Evolutionary conservation across 2,113 vertebrate genomes (phyloP), one percentile per base, ranked within the genome.

Genomic region (Butorides virescens): DNA sequence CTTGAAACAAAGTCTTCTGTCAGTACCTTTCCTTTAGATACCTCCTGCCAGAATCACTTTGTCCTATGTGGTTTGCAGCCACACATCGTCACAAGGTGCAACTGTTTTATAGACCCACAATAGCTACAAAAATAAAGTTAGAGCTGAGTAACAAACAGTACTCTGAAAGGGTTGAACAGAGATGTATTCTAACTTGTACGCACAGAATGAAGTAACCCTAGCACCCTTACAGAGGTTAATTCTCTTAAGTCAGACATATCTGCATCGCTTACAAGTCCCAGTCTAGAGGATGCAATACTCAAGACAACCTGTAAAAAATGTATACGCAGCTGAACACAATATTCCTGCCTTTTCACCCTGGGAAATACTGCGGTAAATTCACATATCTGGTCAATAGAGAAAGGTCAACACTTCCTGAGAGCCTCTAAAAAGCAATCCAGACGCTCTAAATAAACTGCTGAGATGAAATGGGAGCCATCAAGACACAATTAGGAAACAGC

Each of bases 391-490:
- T 97, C 83, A 94, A 80, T 39, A 86, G 29, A 78, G 72, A 90
- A 95, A 96, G 86, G 96, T 96, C 95, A 97, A 12, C 72, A 25
- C 50, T 52, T 91, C 83, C 89, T 84, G 72, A 89, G 76, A 89
- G 89, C 63, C 68, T 95, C 83, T 86, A 62, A 86, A 96, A 92
- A 83, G 72, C 83, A 94, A 92, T 91, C 67, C 75, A 86, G 72
- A 89, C 0, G 5, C 46, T 91, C 71, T 84, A 76, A 95, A 92
- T 92, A 94, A 94, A 92, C 46, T 76, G 59, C 84, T 89, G 92
- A 95, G 89, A 92, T 86, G 95, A 93, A 96, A 88, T 36, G 55
- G 68, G 50, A 97, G 63, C 83, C 90, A 92, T 80, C 63, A 86
- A 86, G 72, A 92, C 32, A 68, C 79, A 88, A 95, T 86, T 76